Base-by-base conservation (phyloP, 37 sponge, comb jelly and placozoan genomes). In the Chondrosia reniformis region DNA sequence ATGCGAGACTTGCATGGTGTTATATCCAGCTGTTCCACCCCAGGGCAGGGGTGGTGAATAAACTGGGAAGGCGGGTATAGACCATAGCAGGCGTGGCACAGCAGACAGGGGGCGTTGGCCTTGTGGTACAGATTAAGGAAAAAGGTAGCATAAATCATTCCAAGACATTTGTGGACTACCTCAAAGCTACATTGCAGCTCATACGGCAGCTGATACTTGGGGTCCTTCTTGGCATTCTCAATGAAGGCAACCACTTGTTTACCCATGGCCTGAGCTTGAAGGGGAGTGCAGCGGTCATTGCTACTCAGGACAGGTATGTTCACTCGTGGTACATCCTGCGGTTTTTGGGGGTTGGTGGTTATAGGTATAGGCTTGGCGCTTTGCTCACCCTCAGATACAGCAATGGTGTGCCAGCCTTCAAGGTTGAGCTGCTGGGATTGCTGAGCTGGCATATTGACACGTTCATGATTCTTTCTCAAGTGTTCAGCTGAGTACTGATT, bases 31-130 rank as follows among this genome's bases (percentile, higher is more conserved):
- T 75, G 69, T 33, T 85, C 82, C 36, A 89, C 81, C 44, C 85
- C 81, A 36, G 78, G 79, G 46, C 89, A 89, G 25, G 81, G 32
- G 56, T 89, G 89, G 81, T 89, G 89, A 65, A 89, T 89, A 62
- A 84, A 89, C 82, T 89, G 89, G 12, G 85, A 81, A 0, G 89
- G 89, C 0, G 89, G 89, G 73, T 89, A 89, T 19, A 89, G 85
- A 34, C 82, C 66, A 37, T 89, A 75, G 82, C 89, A 89, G 37
- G 85, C 77, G 44, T 84, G 85, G 73, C 89, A 89, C 71, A 89
- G 71, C 0, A 89, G 82, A 33, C 85, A 84, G 0, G 89, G 89
- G 38, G 89, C 89, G 44, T 89, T 89, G 56, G 89, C 89, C 45
- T 89, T 89, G 33, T 77, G 33, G 82, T 89, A 89, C 61, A 89